Percentiles rank a stretch among this genome's conserved stretches.
Evolutionary conservation across 2,888 invertebrate genomes (phyloP).

Genomic region (Orthonevra nobilis): DNA sequence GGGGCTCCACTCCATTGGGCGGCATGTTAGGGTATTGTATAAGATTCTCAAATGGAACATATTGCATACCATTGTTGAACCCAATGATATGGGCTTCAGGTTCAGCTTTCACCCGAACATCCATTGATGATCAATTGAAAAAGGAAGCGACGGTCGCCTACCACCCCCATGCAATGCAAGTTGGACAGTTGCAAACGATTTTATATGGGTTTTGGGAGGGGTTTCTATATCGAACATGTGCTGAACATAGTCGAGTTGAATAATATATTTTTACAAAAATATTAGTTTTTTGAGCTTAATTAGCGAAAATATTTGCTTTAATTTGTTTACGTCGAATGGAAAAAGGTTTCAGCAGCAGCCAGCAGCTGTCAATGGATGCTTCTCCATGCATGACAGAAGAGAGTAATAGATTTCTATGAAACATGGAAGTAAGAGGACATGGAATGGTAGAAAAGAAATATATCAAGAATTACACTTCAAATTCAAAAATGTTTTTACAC

Average conservation of each 20-base stretch:
- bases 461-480: too few species aligned
- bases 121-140: slow-evolving; percentile 66
- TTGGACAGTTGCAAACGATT: slow-evolving; percentile 26
- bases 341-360: slow-evolving; percentile 62
- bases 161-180: slow-evolving; percentile 66
- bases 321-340: slow-evolving; percentile 66
- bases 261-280: slow-evolving; percentile 9
- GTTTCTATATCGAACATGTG: background rate
- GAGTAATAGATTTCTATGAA: slow-evolving; percentile 45
- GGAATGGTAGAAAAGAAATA: too few species aligned
- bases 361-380: slow-evolving; percentile 54
- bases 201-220: background rate
- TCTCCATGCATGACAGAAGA: slow-evolving; percentile 61
- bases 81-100: slow-evolving; percentile 63
- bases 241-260: background rate
- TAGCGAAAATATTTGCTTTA: slow-evolving; percentile 44
- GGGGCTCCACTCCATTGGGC: slow-evolving; percentile 42
- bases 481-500: too few species aligned
- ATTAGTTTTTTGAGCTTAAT: slow-evolving; percentile 7
- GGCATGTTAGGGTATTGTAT: slow-evolving; percentile 47
- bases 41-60: slow-evolving; percentile 47
- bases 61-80: slow-evolving; percentile 64
- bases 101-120: slow-evolving; percentile 67
- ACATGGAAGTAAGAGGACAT: too few species aligned
- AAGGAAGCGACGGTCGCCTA: slow-evolving; percentile 57